Evolutionary conservation across 1,140 invertebrate species (phyloP).

Genomic region (Sminthurides bifidus): DNA sequence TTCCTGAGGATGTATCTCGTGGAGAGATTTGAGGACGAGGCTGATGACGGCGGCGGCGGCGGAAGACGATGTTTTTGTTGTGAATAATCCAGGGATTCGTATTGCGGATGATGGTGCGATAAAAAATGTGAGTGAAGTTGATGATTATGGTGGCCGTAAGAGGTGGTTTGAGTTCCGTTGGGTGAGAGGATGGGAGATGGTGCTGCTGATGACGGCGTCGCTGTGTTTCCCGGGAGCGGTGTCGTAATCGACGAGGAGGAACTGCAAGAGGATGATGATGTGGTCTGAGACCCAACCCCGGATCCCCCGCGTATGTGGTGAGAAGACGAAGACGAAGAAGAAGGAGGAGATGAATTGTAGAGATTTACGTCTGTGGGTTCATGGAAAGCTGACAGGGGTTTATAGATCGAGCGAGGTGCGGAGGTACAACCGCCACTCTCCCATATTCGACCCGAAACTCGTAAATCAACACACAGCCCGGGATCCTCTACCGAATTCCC

Average conservation of each 20-base stretch:
- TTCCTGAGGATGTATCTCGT: slow-evolving; percentile 28
- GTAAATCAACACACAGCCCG: slow-evolving; percentile 31
- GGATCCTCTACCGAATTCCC: slow-evolving; percentile 5
- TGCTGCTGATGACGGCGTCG: background rate
- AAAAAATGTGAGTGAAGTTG: background rate
- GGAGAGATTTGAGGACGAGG: slow-evolving; percentile 17
- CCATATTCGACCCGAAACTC: slow-evolving; percentile 31
- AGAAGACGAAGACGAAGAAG: slow-evolving; percentile 15
- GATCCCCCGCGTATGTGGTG: too few species aligned
- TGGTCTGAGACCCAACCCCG: too few species aligned
- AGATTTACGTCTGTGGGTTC: slow-evolving; percentile 32
- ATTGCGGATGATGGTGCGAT: background rate
- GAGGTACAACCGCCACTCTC: slow-evolving; percentile 18
- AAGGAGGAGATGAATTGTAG: slow-evolving; percentile 28
- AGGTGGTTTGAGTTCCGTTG: too few species aligned
- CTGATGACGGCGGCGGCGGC: background rate
- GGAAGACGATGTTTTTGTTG: background rate
- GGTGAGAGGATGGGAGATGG: background rate
- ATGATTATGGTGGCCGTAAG: background rate
- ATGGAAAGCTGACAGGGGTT: slow-evolving; percentile 32
- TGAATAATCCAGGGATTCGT: slow-evolving; percentile 1
- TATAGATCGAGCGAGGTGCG: slow-evolving; percentile 30
- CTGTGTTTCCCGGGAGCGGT: background rate
- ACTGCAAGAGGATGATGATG: slow-evolving; percentile 5
- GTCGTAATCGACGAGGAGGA: slow-evolving; percentile 1